Percentiles rank a stretch among this genome's conserved stretches.
Evolutionary conservation across 2,797 vertebrate genomes (phyloP).

Genomic region (Danio albolineatus): DNA sequence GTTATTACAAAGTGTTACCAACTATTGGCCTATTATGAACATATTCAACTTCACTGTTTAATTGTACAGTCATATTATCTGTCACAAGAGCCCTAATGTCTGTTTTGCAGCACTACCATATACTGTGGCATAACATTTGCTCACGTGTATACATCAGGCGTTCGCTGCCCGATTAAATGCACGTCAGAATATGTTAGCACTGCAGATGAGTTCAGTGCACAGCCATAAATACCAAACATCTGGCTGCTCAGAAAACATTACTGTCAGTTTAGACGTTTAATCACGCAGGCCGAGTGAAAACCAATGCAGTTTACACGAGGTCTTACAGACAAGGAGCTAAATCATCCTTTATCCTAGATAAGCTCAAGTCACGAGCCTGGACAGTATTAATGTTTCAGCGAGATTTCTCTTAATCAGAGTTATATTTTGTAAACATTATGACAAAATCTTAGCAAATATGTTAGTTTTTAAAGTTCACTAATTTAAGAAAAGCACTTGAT

Average conservation of each 20-base stretch:
- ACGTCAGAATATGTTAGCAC: background rate
- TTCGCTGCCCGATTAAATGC: background rate
- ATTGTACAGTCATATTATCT: too few relatives aligned
- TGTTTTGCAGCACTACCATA: background rate
- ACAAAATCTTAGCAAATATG: too few relatives aligned
- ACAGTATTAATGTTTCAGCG: background rate
- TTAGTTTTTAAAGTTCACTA: too few relatives aligned
- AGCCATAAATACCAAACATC: background rate
- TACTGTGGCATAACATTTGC: background rate
- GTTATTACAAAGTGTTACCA: too few relatives aligned
- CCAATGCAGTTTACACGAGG: background rate
- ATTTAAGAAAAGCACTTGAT: too few relatives aligned
- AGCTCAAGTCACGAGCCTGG: background rate
- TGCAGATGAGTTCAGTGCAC: slow-evolving; percentile 12
- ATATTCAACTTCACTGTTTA: too few relatives aligned
- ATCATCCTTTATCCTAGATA: background rate
- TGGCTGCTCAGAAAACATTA: slow-evolving; percentile 18
- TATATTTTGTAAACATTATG: too few relatives aligned
- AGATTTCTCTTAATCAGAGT: too few relatives aligned
- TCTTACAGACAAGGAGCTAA: background rate
- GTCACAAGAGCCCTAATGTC: background rate
- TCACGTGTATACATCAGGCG: background rate
- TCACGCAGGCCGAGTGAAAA: background rate
- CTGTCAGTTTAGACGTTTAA: background rate
- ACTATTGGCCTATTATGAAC: too few relatives aligned